Evolutionary conservation across 2,113 vertebrate genomes (phyloP).

Genomic region (Muntiacus reevesi): DNA sequence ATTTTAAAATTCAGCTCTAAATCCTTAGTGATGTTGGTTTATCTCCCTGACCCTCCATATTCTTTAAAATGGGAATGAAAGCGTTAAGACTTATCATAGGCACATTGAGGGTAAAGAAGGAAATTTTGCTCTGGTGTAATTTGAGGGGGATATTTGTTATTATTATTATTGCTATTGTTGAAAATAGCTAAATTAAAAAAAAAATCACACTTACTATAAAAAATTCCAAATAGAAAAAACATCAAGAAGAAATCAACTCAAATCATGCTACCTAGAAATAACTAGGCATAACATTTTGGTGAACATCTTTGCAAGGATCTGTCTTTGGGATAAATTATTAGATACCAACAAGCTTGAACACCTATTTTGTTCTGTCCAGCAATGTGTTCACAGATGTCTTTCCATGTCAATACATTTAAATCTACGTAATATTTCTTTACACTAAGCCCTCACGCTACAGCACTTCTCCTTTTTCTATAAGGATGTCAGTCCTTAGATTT

Average conservation of each 20-base stretch:
- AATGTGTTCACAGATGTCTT: background rate
- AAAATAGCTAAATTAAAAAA: background rate
- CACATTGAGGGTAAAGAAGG: background rate
- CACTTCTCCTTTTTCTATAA: background rate
- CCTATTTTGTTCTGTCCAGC: background rate
- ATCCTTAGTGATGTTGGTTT: background rate
- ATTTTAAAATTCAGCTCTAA: background rate
- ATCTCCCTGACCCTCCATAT: background rate
- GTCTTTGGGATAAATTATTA: background rate
- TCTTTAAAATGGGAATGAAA: background rate
- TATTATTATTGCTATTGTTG: background rate
- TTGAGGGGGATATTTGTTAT: background rate
- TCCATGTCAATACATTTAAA: background rate
- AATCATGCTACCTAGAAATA: background rate
- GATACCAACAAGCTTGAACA: background rate
- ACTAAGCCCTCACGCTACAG: background rate
- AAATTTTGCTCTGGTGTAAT: background rate
- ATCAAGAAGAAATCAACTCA: background rate
- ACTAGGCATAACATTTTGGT: background rate
- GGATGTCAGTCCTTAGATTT: background rate
- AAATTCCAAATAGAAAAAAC: background rate
- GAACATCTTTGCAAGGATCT: background rate
- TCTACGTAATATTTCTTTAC: background rate
- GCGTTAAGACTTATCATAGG: background rate
- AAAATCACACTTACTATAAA: slow-evolving; percentile 14